Base-by-base conservation (phyloP, 2,888 invertebrate species). In the Ctenicera cuprea region DNA sequence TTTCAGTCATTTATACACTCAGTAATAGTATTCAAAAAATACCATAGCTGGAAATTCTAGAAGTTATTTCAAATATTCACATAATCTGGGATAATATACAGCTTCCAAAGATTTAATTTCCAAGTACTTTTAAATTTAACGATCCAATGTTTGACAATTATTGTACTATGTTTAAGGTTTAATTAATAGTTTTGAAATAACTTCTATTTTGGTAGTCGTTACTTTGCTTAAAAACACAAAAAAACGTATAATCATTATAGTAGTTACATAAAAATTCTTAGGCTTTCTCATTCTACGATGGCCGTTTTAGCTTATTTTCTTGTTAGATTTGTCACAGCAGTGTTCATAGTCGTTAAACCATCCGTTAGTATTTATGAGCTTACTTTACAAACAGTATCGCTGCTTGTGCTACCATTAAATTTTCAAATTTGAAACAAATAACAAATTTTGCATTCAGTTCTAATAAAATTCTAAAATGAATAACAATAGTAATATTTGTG, bases 121-220 rank as follows among this genome's bases (percentile, higher is more conserved):
- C 16, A 4, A 9, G 45, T 45, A 45, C 4, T 45, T 26, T 41
- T 14, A 45, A 45, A 45, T 14, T 18, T 50, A 50, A 52, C 12
- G 52, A 30, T 30, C 2, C 26, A n/a, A 14, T 52, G 52, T 52
- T 22, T 52, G 52, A 52, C 22, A 52, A 30, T 22, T 52, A 52
- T 52, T 52, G 11, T 22, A 22, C 50, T 43, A 14, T 16, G 50
- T 50, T 50, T 50, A 50, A 16, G 11, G 7, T 52, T 30, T 22
- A 52, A 52, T 22, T 22, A 52, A 52, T 22, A n/a, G 22, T 52
- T 30, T 8, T n/a, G 12, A 45, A 45, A 45, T 43, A 30, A 12
- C 52, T 52, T 52, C 52, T 7, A 14, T 8, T 30, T 52, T 52
- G n/a, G 16, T 43, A 9, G 33, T 33, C 33, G 7, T 33, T 33